Percentiles rank a stretch among this genome's conserved stretches.
phyloP scores from a whole-genome alignment of 2,113 vertebrate species.

The Carollia perspicillata region DNA sequence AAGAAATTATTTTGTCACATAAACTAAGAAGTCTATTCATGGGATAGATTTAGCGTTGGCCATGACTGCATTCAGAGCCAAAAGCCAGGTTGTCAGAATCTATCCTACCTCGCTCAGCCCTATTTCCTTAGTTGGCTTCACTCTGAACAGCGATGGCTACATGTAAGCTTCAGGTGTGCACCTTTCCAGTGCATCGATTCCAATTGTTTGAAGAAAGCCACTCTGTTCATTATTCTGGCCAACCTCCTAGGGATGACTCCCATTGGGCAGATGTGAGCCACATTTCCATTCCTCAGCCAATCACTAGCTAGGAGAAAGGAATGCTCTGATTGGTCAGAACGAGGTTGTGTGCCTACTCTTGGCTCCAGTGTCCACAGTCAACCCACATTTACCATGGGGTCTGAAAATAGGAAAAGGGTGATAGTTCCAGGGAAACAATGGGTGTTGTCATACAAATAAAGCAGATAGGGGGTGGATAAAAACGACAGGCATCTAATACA shows the following conservation, averaged over 20 bases:
- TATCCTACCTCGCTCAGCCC: not conserved
- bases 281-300: not conserved
- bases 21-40: not conserved
- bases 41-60: not conserved
- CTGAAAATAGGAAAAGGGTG: not conserved
- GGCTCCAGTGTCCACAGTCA: fast-evolving
- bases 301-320: not conserved
- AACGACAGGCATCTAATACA: not conserved
- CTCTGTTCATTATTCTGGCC: not conserved
- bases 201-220: not conserved
- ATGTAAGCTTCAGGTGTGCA: not conserved
- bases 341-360: not conserved
- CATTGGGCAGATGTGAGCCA: not conserved
- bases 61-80: not conserved
- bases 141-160: not conserved
- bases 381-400: fast-evolving
- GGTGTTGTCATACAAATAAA: not conserved
- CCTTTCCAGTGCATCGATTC: not conserved
- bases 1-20: not conserved
- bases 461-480: not conserved
- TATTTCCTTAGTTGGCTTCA: not conserved
- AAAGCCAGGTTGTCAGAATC: not conserved
- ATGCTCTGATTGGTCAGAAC: not conserved
- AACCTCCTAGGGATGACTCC: not conserved
- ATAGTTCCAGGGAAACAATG: not conserved